Evolutionary conservation across 2,888 invertebrate genomes (phyloP), one percentile per base, ranked within the genome.

Genomic region (Tetragonisca angustula): DNA sequence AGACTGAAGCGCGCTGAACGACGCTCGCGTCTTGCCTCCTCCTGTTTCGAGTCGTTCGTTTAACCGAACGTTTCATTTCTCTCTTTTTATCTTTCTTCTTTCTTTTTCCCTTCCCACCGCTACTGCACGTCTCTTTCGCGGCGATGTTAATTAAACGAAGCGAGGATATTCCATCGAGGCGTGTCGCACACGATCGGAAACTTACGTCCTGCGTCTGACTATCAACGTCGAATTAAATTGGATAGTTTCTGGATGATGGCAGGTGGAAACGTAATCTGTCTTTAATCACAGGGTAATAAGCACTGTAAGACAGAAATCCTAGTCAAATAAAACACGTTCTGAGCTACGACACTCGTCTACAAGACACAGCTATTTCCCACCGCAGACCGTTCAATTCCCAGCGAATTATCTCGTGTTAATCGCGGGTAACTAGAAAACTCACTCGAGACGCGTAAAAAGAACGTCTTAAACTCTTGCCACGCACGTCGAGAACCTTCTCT

Each of bases 1-100:
- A 27, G 50, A 64, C 52, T 71, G 17, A 61, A 71, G 70, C 27
- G 71, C 71, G 71, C 71, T 67, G 56, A 74, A 81, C 73, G 68
- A 82, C 52, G 74, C 74, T 83, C 64, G 9, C 36, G 78, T 71
- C 49, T 64, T 59, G n/a, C 36, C 50, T 27, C n/a, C 24, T 43
- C n/a, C 67, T 17, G 6, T 49, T 24, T 24, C 24, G 56, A 75
- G 56, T 62, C 67, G 67, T 78, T 71, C 72, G 54, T 52, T 75
- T 71, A 75, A 76, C 56, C 67, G 43, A 72, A 75, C 50, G 27
- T 32, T 43, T 36, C 62, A 17, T 36, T 54, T 62, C 15, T 52
- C 50, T 4, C 11, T 62, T 72, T 27, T 15, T 49, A 32, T 49
- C 32, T 32, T 64, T 27, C 21, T 21, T 52, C n/a, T n/a, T 50